Base-by-base conservation (phyloP, 2,797 vertebrate genomes). In the Enteromius anoplus region DNA sequence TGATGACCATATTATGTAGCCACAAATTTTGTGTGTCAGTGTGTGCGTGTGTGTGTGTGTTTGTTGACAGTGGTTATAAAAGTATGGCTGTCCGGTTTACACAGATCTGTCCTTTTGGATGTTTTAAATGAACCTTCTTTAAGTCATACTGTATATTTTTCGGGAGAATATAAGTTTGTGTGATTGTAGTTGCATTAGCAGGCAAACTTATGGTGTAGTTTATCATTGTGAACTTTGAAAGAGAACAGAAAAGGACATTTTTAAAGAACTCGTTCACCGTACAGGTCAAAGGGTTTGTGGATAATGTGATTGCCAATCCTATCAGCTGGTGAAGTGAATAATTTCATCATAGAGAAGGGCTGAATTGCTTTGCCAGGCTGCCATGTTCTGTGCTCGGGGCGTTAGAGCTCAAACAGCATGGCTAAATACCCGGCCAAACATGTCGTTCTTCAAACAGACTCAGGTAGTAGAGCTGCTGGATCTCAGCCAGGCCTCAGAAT, bases 401-500 rank as follows among this genome's bases (percentile, higher is more conserved):
- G 78, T 90, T 72, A 72, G 92, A 93, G 93, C 93, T 95, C 94
- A 95, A 95, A 95, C 93, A 93, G 94, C 93, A 95, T 95, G 93
- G 93, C 91, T 95, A 95, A 95, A 95, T 94, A 95, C 93, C 91
- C 88, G 87, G 92, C 91, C 93, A 92, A 94, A 94, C 90, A 92
- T 94, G 93, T 94, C 92, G 91, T 93, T 93, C 93, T 94, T 95
- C 94, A 95, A 95, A 95, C 93, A 95, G 94, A 95, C 93, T 95
- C 92, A 93, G 93, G 94, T 94, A 95, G 93, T 93, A 93, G 93
- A 91, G 90, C 47, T 60, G 80, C 89, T 95, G 95, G 93, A 93
- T 89, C 86, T 49, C 78, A 91, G 91, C 94, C 94, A 95, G 84
- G 89, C 90, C 92, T 85, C 89, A 91, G 91, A 93, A 93, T 92